phyloP scores from a whole-genome alignment of 2,797 vertebrate genomes.

The Glyptemys insculpta region DNA sequence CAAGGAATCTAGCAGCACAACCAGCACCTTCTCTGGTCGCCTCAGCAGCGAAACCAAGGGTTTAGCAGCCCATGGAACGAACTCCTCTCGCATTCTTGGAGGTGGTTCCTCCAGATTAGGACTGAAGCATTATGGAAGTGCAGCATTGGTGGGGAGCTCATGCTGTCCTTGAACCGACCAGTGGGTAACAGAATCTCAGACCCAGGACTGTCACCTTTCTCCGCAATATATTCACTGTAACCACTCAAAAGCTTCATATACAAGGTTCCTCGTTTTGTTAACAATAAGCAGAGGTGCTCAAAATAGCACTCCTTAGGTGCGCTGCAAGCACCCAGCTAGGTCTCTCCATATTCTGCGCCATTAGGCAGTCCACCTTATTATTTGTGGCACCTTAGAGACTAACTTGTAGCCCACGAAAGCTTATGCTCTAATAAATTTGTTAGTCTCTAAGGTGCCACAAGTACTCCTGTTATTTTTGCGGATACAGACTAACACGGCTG shows the following conservation, averaged over 20 bases:
- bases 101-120: neutral
- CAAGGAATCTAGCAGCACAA: neutral
- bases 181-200: neutral
- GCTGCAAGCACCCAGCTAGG: too few relatives aligned
- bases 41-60: neutral
- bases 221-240: neutral
- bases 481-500: too few relatives aligned
- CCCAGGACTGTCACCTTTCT: neutral
- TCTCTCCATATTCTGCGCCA: neutral
- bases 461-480: too few relatives aligned
- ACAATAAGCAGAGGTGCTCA: neutral
- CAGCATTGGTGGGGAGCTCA: neutral
- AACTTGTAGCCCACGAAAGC: too few relatives aligned
- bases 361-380: neutral
- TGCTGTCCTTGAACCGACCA: neutral
- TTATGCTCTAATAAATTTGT: too few relatives aligned
- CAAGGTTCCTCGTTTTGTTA: neutral
- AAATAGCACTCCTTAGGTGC: neutral
- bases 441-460: too few relatives aligned
- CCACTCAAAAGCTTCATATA: neutral
- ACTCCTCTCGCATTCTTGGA: neutral
- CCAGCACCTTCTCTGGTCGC: rapidly evolving
- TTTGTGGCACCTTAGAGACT: too few relatives aligned
- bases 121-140: neutral
- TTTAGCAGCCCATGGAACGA: neutral